Evolutionary conservation across 2,888 invertebrate genomes (phyloP).

Genomic region (Diloba caeruleocephala): DNA sequence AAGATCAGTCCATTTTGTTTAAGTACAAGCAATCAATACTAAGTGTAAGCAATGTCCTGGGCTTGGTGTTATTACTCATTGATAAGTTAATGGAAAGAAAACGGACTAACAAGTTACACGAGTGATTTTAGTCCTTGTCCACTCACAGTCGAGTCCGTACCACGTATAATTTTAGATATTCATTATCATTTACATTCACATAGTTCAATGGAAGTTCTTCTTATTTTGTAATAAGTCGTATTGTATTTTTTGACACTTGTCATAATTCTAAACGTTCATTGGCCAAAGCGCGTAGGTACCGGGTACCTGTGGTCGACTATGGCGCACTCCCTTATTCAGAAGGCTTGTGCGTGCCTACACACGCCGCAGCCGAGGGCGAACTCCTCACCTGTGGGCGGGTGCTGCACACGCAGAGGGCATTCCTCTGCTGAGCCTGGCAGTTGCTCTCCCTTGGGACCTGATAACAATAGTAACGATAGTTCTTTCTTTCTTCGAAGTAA

Average conservation of each 20-base stretch:
- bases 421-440: conserved; percentile 95
- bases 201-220: conserved; percentile 33
- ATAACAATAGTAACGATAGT: neutral
- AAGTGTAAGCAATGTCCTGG: too few species aligned
- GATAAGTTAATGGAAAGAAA: too few species aligned
- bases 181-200: neutral
- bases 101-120: too few species aligned
- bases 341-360: conserved; percentile 93
- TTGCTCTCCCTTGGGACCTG: conserved; percentile 97
- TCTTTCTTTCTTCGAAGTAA: neutral
- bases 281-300: conserved; percentile 23
- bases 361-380: conserved; percentile 99
- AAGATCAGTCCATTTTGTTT: too few species aligned
- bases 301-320: conserved; percentile 17
- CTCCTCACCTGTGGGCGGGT: conserved; percentile 99
- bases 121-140: too few species aligned
- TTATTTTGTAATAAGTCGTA: conserved; percentile 6
- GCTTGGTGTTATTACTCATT: too few species aligned
- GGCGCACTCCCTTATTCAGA: conserved; percentile 61
- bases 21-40: too few species aligned
- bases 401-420: conserved; percentile 98
- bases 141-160: neutral
- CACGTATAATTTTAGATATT: neutral
- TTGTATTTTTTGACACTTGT: conserved; percentile 15
- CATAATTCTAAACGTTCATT: conserved; percentile 23